Evolutionary conservation across 2,113 vertebrate species (phyloP).

Genomic region (Alligator mississippiensis): DNA sequence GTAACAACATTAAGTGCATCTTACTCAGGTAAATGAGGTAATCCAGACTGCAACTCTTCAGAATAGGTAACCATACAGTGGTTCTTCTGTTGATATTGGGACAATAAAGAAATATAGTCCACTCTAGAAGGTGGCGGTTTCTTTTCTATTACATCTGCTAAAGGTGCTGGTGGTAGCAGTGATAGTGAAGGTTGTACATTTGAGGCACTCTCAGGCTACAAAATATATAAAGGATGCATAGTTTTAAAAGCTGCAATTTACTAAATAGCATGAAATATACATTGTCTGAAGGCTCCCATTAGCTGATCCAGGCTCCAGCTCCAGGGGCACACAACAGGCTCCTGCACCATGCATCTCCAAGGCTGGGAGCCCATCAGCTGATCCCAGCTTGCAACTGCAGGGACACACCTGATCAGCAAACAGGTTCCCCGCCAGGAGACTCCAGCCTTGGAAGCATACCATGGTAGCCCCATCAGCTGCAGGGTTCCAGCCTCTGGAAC

Average conservation of each 20-base stretch:
- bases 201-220: neutral
- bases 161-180: fast-evolving
- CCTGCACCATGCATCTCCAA: too few relatives aligned
- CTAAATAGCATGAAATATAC: neutral
- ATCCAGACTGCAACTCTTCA: fast-evolving
- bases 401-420: too few relatives aligned
- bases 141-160: fast-evolving
- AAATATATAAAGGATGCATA: neutral
- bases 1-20: neutral
- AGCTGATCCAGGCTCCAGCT: too few relatives aligned
- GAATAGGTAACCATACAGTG: neutral
- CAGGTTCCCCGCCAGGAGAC: too few relatives aligned
- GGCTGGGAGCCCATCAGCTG: too few relatives aligned
- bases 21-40: slow-evolving; percentile 25
- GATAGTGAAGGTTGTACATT: neutral
- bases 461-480: too few relatives aligned
- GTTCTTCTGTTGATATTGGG: neutral
- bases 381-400: too few relatives aligned
- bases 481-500: too few relatives aligned
- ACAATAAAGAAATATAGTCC: slow-evolving; percentile 62
- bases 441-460: too few relatives aligned
- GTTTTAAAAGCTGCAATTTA: neutral
- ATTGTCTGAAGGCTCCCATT: neutral
- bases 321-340: too few relatives aligned
- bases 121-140: fast-evolving